A percentile compares a stretch with the other conserved stretches of the same genome.
These are phyloP conservation scores for Phyllopteryx taeniolatus DNA, from an alignment of 2,113 vertebrate genomes.

Conservation along the genomic window DNA sequence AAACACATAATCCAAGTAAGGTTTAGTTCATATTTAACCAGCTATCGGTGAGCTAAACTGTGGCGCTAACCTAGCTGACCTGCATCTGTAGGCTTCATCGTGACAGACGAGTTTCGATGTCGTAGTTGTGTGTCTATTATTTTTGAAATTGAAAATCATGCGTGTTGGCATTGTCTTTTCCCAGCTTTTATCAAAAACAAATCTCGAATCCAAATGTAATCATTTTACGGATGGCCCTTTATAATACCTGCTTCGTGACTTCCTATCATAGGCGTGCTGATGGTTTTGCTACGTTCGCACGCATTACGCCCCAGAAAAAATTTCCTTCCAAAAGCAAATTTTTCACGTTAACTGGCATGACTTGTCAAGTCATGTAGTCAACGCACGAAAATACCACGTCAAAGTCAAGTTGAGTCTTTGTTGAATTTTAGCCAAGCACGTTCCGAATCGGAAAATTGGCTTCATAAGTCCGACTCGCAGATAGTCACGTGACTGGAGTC, in stretches of 20 bases:
- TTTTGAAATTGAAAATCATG: no score
- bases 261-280: neutral
- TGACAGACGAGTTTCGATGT: no score
- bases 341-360: neutral
- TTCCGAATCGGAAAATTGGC: neutral
- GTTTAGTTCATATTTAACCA: neutral
- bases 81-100: no score
- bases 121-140: no score
- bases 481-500: neutral
- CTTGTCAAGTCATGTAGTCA: neutral
- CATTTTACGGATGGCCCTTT: no score
- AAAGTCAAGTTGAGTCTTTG: neutral
- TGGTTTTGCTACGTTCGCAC: neutral
- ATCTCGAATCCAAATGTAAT: no score
- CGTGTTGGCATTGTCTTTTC: no score
- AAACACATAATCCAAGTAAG: no score
- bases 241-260: neutral
- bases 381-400: neutral
- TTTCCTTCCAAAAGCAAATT: neutral
- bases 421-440: neutral
- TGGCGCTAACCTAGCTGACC: neutral
- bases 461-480: neutral
- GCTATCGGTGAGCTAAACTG: neutral
- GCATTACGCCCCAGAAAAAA: neutral
- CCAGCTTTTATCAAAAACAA: no score